Percentiles rank a stretch among this genome's conserved stretches.
phyloP scores from a whole-genome alignment of 1,140 invertebrate species.

The Steinernema khuongi region DNA sequence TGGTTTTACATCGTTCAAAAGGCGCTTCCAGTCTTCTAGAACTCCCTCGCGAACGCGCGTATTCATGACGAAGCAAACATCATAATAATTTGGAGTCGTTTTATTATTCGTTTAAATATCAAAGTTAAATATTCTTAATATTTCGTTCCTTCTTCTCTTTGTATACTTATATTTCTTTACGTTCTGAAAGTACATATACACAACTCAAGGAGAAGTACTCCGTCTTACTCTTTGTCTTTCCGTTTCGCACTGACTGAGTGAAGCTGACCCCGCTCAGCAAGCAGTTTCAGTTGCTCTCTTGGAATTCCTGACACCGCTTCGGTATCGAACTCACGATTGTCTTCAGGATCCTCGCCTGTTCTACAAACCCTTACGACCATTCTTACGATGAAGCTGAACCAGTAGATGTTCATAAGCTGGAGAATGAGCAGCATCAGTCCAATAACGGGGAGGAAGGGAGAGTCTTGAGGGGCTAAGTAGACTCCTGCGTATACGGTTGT shows the following conservation, averaged over 20 bases:
- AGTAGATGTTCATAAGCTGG: slow-evolving; percentile 60
- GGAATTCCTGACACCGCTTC: slow-evolving; percentile 31
- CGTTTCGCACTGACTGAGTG: slow-evolving; percentile 8
- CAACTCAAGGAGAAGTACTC: background rate
- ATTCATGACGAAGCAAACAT: no score
- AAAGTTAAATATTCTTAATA: no score
- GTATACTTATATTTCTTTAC: background rate
- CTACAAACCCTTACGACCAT: slow-evolving; percentile 35
- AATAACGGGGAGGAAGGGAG: slow-evolving; percentile 57
- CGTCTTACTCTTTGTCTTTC: background rate
- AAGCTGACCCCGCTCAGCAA: slow-evolving; percentile 12
- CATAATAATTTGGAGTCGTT: no score
- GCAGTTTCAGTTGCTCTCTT: slow-evolving; percentile 9
- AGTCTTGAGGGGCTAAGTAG: slow-evolving; percentile 33
- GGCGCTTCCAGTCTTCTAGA: no score
- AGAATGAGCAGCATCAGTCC: slow-evolving; percentile 59
- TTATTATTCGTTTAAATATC: no score
- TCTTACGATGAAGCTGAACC: slow-evolving; percentile 57
- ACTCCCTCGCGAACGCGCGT: no score
- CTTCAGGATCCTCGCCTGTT: slow-evolving; percentile 46
- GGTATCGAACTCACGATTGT: slow-evolving; percentile 41
- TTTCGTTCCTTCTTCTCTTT: no score
- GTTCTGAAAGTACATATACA: background rate
- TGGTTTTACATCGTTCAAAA: no score
- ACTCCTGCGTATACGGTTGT: slow-evolving; percentile 51